A percentile compares a stretch with the other conserved stretches of the same genome.
These are phyloP conservation scores for Turnix velox DNA, from an alignment of 2,113 vertebrate genomes.

Conservation along the genomic window DNA sequence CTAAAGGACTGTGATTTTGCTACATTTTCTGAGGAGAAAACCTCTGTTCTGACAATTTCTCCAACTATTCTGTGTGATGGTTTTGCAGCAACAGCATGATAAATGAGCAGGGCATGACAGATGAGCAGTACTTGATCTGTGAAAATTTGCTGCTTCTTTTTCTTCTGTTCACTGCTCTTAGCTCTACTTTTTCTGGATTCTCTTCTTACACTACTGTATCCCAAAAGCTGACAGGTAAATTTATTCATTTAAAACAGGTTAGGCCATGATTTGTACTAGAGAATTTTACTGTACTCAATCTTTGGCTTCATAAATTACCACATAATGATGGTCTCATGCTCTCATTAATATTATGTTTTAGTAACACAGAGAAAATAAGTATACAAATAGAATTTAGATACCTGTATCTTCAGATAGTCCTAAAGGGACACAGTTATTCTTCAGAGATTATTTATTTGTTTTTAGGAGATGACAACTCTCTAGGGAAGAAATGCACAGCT, in stretches of 20 bases:
- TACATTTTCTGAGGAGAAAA: background rate
- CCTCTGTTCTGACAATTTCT: background rate
- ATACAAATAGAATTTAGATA: background rate
- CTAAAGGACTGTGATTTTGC: background rate
- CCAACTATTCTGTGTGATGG: background rate
- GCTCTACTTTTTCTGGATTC: background rate
- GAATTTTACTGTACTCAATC: background rate
- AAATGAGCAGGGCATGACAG: background rate
- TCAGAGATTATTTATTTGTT: background rate
- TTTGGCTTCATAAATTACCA: background rate
- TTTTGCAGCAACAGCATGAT: background rate
- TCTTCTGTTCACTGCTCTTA: background rate
- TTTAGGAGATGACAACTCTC: background rate
- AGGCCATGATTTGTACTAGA: background rate
- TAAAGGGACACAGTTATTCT: background rate
- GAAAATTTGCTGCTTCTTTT: background rate
- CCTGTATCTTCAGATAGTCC: background rate
- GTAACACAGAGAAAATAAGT: background rate
- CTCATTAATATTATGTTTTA: background rate
- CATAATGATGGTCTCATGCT: background rate
- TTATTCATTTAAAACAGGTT: background rate
- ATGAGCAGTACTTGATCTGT: background rate
- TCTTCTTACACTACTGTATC: background rate
- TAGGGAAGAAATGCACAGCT: background rate
- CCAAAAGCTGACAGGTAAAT: background rate